phyloP scores from a whole-genome alignment of 2,797 vertebrate genomes.

The Poecilia gillii region DNA sequence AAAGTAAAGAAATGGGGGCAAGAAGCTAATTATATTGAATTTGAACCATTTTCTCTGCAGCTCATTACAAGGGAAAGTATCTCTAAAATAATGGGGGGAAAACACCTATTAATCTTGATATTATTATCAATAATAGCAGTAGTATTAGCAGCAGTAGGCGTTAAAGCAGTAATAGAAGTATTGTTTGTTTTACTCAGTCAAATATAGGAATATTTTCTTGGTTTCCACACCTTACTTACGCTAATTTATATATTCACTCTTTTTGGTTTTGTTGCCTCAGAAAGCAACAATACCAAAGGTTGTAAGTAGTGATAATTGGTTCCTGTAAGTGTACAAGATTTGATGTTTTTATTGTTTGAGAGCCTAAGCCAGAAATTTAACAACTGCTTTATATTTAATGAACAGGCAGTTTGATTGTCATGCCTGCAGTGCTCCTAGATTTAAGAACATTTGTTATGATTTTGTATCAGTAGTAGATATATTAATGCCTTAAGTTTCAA shows the following conservation, averaged over 20 bases:
- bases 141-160: not conserved
- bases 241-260: not conserved
- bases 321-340: not conserved
- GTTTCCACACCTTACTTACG: not conserved
- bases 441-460: not conserved
- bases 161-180: not conserved
- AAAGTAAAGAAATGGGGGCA: slow-evolving; percentile 14
- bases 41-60: slow-evolving; percentile 48
- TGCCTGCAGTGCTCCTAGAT: not conserved
- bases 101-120: not conserved
- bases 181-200: not conserved
- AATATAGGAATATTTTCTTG: not conserved
- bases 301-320: not conserved
- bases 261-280: not conserved
- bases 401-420: not conserved
- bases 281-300: not conserved
- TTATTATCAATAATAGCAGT: not conserved
- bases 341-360: not conserved
- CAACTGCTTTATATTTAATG: not conserved
- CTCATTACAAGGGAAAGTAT: slow-evolving; percentile 18
- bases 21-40: slow-evolving; percentile 32
- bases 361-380: not conserved
- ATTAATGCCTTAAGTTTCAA: not conserved
- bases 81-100: slow-evolving; percentile 20
- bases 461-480: not conserved